These are phyloP conservation scores for Esox masquinongy DNA, from an alignment of 2,797 vertebrate species.

Conservation along the genomic window DNA sequence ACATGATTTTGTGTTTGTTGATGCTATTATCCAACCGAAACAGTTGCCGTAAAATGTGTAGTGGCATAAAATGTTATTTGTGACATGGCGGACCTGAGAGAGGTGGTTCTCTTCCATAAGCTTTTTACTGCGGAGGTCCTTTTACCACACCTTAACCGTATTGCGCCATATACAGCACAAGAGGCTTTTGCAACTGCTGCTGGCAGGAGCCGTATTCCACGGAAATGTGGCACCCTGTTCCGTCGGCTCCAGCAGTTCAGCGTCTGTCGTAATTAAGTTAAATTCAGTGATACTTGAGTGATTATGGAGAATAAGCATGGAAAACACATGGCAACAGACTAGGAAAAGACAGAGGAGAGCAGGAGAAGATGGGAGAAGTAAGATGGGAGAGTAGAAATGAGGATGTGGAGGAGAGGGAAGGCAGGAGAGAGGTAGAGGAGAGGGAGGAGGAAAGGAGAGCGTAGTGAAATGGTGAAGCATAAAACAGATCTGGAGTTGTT, in stretches of 20 bases:
- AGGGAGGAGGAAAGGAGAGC: background rate
- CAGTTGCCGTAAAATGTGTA: conserved; percentile 74
- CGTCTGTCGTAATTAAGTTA: conserved; percentile 99
- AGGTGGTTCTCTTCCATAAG: conserved; percentile 89
- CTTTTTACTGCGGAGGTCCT: conserved; percentile 81
- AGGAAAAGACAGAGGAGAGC: conserved; percentile 45
- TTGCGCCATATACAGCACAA: conserved; percentile 70
- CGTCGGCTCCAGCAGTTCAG: conserved; percentile 94
- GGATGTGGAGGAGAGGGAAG: background rate
- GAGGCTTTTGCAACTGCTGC: conserved; percentile 98
- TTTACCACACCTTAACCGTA: conserved; percentile 56
- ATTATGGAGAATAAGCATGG: conserved; percentile 98
- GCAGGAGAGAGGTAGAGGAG: background rate
- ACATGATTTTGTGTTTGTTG: conserved; percentile 98
- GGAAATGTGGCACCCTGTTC: conserved; percentile 93
- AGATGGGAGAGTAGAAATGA: conserved; percentile 9
- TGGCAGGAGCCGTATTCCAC: conserved; percentile 99
- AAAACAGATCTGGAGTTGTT: background rate
- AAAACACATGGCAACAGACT: conserved; percentile 85
- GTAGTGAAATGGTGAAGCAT: background rate
- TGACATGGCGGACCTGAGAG: conserved; percentile 98
- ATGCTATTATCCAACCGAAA: conserved; percentile 98
- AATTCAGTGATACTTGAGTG: conserved; percentile 99
- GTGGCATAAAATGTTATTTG: conserved; percentile 98
- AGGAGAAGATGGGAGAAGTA: conserved; percentile 13